A percentile compares a stretch with the other conserved stretches of the same genome.
phyloP scores from a whole-genome alignment of 2,888 invertebrate genomes.

The Timema podura region DNA sequence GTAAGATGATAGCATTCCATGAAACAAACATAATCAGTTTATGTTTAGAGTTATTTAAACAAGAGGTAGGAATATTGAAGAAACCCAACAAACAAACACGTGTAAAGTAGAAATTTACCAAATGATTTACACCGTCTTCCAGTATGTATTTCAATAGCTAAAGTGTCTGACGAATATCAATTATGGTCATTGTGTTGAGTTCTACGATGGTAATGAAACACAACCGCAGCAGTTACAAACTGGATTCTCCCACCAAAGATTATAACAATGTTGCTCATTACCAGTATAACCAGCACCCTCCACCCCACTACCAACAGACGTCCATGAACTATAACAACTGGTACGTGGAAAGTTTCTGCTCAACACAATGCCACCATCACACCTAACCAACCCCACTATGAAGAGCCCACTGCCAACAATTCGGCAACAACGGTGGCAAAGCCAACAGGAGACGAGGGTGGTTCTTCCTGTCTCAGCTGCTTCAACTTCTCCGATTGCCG shows the following conservation, averaged over 20 bases:
- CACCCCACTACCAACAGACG: slow-evolving; percentile 3
- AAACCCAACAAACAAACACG: too few relatives aligned
- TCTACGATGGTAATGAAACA: slow-evolving; percentile 27
- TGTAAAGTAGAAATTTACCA: too few relatives aligned
- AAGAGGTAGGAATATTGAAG: too few relatives aligned
- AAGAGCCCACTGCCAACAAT: background rate
- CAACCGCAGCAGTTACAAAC: slow-evolving; percentile 25
- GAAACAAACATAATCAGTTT: too few relatives aligned
- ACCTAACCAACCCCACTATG: slow-evolving; percentile 13
- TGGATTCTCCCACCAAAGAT: slow-evolving; percentile 27
- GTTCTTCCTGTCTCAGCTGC: slow-evolving; percentile 6
- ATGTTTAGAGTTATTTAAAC: too few relatives aligned
- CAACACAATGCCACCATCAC: slow-evolving; percentile 13
- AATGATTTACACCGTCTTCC: too few relatives aligned
- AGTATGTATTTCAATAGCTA: too few relatives aligned
- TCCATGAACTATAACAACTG: slow-evolving; percentile 22
- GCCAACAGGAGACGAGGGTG: slow-evolving; percentile 5
- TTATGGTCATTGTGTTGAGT: slow-evolving; percentile 18
- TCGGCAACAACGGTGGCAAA: background rate
- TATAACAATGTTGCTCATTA: slow-evolving; percentile 22
- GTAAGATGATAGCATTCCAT: too few relatives aligned
- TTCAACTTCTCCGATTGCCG: slow-evolving; percentile 1
- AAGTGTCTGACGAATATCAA: too few relatives aligned
- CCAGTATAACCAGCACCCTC: slow-evolving; percentile 15
- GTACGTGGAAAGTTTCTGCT: slow-evolving; percentile 21